Percentiles rank a stretch among this genome's conserved stretches.
These are phyloP conservation scores for Centropus unirufus DNA, from an alignment of 2,113 vertebrate species.

Conservation along the genomic window DNA sequence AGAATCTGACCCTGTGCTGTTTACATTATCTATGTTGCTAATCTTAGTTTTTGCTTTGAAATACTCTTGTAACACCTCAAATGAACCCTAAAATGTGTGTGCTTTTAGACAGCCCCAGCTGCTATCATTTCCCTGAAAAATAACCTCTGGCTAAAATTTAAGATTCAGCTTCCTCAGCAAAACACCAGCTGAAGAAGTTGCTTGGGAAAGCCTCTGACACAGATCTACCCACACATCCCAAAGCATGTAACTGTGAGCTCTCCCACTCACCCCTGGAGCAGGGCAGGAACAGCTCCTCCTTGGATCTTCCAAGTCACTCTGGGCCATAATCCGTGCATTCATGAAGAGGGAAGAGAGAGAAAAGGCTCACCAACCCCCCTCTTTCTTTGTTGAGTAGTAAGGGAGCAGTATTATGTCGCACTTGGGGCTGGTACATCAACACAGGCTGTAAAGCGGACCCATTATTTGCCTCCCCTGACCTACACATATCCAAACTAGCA, in stretches of 20 bases:
- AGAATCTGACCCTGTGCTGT: not conserved
- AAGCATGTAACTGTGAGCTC: not conserved
- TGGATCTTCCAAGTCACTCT: not conserved
- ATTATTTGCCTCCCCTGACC: not conserved
- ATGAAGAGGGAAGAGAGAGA: not conserved
- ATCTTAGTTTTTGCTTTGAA: not conserved
- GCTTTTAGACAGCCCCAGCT: not conserved
- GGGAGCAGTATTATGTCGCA: not conserved
- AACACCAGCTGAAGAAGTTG: not conserved
- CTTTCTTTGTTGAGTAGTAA: not conserved
- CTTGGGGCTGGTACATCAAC: not conserved
- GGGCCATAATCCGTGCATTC: not conserved
- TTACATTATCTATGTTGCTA: not conserved
- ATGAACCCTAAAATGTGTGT: not conserved
- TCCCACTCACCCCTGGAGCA: not conserved
- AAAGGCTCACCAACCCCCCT: not conserved
- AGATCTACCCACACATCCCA: not conserved
- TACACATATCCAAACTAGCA: not conserved
- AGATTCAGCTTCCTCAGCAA: not conserved
- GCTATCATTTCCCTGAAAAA: not conserved
- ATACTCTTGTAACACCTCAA: not conserved
- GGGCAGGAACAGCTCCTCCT: not conserved
- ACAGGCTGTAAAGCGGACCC: accelerated
- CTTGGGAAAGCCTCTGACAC: not conserved
- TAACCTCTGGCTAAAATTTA: not conserved